These are phyloP conservation scores for Hiodon alosoides DNA, from an alignment of 2,113 vertebrate genomes.

Conservation along the genomic window DNA sequence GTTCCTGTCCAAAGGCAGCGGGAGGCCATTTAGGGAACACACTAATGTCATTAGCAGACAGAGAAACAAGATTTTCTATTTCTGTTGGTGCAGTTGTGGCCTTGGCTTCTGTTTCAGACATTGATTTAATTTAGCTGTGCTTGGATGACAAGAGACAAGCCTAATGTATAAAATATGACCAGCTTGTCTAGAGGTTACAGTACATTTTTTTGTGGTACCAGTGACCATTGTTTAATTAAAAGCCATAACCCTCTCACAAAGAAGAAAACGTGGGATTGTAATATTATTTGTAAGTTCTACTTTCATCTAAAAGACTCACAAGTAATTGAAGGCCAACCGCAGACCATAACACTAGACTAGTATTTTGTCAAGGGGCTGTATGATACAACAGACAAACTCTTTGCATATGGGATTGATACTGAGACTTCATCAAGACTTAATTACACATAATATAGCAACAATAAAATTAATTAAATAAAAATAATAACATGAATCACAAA, in stretches of 20 bases:
- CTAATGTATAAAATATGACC: constrained; percentile 61
- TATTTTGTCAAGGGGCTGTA: background rate
- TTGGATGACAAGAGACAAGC: constrained; percentile 64
- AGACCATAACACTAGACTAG: background rate
- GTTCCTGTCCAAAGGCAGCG: constrained; percentile 58
- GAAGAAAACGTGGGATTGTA: constrained; percentile 34
- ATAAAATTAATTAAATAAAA: background rate
- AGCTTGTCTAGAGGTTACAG: constrained; percentile 59
- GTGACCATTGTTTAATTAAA: constrained; percentile 54
- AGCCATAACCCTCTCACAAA: constrained; percentile 31
- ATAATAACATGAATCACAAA: too few species aligned
- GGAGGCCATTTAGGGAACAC: constrained; percentile 65
- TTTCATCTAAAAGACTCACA: background rate
- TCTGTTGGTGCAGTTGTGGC: constrained; percentile 65
- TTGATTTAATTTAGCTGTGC: constrained; percentile 68
- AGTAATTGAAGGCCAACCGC: background rate
- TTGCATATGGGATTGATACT: background rate
- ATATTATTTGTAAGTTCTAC: background rate
- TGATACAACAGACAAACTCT: background rate
- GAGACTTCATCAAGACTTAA: background rate
- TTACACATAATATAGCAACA: background rate
- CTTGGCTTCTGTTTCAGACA: constrained; percentile 67
- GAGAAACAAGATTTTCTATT: constrained; percentile 75
- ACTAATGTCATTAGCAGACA: constrained; percentile 73
- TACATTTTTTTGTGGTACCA: constrained; percentile 35